Conservation (phyloP, 1,140 invertebrate genomes). For the Dreissena polymorpha region DNA sequence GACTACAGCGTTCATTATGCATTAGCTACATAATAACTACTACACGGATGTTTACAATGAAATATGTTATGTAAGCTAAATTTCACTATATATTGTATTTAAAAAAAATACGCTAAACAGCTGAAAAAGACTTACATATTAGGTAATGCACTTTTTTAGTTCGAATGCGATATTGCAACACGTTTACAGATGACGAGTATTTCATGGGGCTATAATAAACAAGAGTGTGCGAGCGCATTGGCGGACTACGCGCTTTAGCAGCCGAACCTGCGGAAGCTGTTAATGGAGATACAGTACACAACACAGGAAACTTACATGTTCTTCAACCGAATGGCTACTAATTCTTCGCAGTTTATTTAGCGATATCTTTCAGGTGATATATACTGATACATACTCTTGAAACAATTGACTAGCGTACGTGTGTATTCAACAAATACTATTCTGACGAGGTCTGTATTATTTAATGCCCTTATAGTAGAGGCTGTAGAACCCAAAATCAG, state of each 20-base stretch:
- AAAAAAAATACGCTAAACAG: too few relatives aligned
- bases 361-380: conserved; percentile 32
- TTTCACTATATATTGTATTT: too few relatives aligned
- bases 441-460: too few relatives aligned
- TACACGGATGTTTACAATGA: too few relatives aligned
- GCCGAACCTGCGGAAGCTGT: conserved; percentile 49
- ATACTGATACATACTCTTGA: too few relatives aligned
- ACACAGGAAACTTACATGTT: conserved; percentile 42
- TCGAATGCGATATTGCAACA: conserved; percentile 32
- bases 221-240: conserved; percentile 36
- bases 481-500: too few relatives aligned
- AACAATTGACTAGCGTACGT: too few relatives aligned
- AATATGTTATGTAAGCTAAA: too few relatives aligned
- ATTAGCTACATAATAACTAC: too few relatives aligned
- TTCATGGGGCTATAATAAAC: background rate
- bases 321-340: conserved; percentile 47
- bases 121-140: background rate
- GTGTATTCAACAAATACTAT: too few relatives aligned
- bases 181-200: conserved; percentile 43
- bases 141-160: background rate
- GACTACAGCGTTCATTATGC: too few relatives aligned
- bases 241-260: conserved; percentile 33
- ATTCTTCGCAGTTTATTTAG: conserved; percentile 32
- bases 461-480: too few relatives aligned
- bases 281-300: conserved; percentile 37